Evolutionary conservation across 2,113 vertebrate species (phyloP).

Genomic region (Numida meleagris): DNA sequence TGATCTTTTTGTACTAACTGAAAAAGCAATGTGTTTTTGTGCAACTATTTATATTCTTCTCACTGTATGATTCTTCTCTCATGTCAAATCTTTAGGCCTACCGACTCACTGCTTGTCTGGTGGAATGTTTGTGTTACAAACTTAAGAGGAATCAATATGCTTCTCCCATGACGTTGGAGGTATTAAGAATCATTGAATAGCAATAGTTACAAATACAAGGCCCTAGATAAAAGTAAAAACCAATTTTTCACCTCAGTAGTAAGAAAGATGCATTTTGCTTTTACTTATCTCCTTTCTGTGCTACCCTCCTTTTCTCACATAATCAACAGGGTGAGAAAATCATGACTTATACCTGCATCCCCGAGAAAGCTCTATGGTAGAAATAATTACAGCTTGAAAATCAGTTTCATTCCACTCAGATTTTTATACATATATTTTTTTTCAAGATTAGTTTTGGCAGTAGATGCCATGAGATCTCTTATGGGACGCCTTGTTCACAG

Average conservation of each 20-base stretch:
- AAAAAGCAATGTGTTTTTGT: not conserved
- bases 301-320: not conserved
- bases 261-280: not conserved
- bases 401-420: not conserved
- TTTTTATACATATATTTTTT: not conserved
- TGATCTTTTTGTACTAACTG: not conserved
- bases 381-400: not conserved
- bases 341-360: not conserved
- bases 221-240: not conserved
- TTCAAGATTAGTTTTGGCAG: not conserved
- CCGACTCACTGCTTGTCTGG: not conserved
- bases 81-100: not conserved
- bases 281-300: not conserved
- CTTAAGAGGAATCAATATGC: not conserved
- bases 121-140: not conserved
- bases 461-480: not conserved
- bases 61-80: not conserved
- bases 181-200: not conserved
- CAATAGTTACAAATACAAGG: not conserved
- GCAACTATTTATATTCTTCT: not conserved
- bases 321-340: not conserved
- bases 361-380: not conserved
- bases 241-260: not conserved
- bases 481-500: not conserved
- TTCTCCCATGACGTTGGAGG: not conserved